Base-by-base conservation (phyloP, 2,797 vertebrate genomes). In the Mico argentatus region DNA sequence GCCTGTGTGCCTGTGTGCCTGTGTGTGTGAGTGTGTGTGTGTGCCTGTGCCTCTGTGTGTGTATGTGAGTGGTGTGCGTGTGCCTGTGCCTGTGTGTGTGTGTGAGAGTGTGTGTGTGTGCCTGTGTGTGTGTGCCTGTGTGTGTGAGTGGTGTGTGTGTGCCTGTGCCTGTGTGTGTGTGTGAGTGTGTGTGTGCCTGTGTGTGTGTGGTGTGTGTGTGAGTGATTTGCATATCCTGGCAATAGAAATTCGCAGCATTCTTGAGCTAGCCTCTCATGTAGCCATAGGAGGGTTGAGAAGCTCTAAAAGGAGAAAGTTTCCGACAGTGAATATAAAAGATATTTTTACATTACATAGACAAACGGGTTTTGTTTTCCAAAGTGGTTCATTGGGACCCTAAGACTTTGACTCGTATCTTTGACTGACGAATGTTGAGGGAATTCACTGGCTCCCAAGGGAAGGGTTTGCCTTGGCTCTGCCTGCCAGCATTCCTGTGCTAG, bases 401-500 rank as follows among this genome's bases (percentile, higher is more conserved):
- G 30, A 39, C 55, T 64, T 72, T 70, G 14, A 79, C 41, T 94
- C 59, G 48, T 26, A 26, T 12, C 19, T 57, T 19, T 64, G 67
- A 41, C 22, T 83, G 26, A 33, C 2, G 55, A 75, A 76, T 90
- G 30, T 36, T 55, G 52, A 64, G 30, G 11, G 44, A 76, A 80
- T 72, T 73, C 17, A 12, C 13, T 44, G 50, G 30, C 72, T 81
- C 50, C 5, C 33, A 39, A n/a, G 30, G 22, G 12, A 33, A 81
- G 36, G n/a, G 6, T 13, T 82, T 14, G 11, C 4, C 7, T 44
- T 14, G 24, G 4, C 10, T 57, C 33, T 50, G 4, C 0, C 0
- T 7, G 33, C 10, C 50, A 36, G 50, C 2, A 1, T 48, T 67
- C 15, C 10, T 8, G 24, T 0, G 1, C 5, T 5, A 12, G 19